These are phyloP conservation scores for Erebia aethiops DNA, from an alignment of 2,888 invertebrate genomes.

Conservation along the genomic window DNA sequence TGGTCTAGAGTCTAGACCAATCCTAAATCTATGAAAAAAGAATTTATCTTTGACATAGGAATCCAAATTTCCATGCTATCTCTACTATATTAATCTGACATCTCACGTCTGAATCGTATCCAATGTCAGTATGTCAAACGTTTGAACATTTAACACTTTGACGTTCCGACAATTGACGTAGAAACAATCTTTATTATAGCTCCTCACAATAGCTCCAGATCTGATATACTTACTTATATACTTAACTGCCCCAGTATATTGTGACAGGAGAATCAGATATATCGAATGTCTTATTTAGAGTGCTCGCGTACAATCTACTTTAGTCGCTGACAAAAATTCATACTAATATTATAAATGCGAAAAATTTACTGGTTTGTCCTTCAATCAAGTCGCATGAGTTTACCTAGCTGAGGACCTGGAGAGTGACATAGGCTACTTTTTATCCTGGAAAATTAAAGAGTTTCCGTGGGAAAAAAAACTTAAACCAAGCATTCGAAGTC, in stretches of 20 bases:
- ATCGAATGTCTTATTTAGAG: constrained; percentile 3
- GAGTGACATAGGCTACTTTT: too few relatives aligned
- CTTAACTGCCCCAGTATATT: constrained; percentile 6
- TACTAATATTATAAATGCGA: too few relatives aligned
- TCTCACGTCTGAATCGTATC: neutral
- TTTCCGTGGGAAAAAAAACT: too few relatives aligned
- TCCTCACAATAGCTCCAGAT: constrained; percentile 11
- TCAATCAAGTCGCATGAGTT: too few relatives aligned
- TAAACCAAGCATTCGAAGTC: too few relatives aligned
- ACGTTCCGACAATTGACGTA: neutral
- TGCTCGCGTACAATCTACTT: neutral
- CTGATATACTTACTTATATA: neutral
- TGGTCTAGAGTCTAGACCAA: too few relatives aligned
- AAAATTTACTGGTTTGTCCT: too few relatives aligned
- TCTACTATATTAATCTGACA: neutral
- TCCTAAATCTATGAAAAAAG: too few relatives aligned
- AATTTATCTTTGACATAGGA: too few relatives aligned
- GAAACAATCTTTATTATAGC: constrained; percentile 8
- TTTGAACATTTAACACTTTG: neutral
- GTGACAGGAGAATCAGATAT: constrained; percentile 11
- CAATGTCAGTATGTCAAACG: neutral
- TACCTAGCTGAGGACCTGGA: too few relatives aligned
- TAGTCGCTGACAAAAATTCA: neutral
- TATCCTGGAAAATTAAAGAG: too few relatives aligned
- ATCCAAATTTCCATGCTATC: neutral